These are phyloP conservation scores for Vanessa atalanta DNA, from an alignment of 1,140 invertebrate species.

Conservation along the genomic window DNA sequence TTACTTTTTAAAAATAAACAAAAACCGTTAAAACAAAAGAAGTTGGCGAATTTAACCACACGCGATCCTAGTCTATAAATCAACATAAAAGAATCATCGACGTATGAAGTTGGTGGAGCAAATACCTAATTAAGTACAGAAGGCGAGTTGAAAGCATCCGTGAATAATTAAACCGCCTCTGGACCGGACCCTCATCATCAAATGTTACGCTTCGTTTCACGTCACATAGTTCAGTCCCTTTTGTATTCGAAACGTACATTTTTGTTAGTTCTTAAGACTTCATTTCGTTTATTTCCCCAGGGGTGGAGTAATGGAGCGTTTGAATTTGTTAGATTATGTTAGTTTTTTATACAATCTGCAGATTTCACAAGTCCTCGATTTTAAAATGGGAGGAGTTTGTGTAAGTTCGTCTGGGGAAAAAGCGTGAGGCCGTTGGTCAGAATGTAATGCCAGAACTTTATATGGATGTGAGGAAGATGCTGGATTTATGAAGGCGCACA, in stretches of 20 bases:
- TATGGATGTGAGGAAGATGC: too few relatives aligned
- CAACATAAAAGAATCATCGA: slow-evolving; percentile 30
- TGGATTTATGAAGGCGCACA: too few relatives aligned
- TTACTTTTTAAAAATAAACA: too few relatives aligned
- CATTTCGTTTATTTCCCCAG: slow-evolving; percentile 37
- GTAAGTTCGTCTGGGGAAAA: too few relatives aligned
- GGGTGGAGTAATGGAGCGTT: slow-evolving; percentile 2
- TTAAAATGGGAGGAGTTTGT: too few relatives aligned
- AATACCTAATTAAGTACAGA: slow-evolving; percentile 55
- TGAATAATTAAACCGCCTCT: slow-evolving; percentile 69
- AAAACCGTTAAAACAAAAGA: too few relatives aligned
- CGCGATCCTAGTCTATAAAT: neutral
- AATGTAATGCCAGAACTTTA: too few relatives aligned
- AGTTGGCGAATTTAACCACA: too few relatives aligned
- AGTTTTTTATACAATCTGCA: neutral
- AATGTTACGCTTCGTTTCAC: slow-evolving; percentile 59
- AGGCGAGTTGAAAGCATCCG: slow-evolving; percentile 53
- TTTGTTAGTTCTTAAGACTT: slow-evolving; percentile 34
- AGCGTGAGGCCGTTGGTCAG: too few relatives aligned
- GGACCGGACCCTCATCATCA: slow-evolving; percentile 59
- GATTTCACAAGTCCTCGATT: too few relatives aligned
- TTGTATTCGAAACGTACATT: slow-evolving; percentile 41
- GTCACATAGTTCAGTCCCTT: slow-evolving; percentile 54
- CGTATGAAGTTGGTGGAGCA: slow-evolving; percentile 29
- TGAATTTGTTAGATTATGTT: neutral